phyloP scores from a whole-genome alignment of 2,888 invertebrate species.

The Strigamia crassipes region DNA sequence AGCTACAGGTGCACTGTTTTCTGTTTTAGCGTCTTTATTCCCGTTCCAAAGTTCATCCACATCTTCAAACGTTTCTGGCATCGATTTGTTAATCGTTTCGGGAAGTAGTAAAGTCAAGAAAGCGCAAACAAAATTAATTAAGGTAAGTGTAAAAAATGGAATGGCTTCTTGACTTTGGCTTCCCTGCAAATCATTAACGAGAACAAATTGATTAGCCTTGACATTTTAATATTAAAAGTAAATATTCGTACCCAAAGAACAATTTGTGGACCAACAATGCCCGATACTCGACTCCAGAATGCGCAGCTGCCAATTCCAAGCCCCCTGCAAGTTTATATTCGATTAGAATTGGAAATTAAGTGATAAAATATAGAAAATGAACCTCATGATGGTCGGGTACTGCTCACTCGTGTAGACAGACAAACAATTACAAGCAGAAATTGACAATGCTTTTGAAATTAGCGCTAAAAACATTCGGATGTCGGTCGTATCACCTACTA shows the following conservation, averaged over 20 bases:
- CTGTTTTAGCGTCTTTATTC: background rate
- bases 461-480: constrained; percentile 12
- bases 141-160: constrained; percentile 20
- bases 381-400: constrained; percentile 25
- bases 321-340: background rate
- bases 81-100: constrained; percentile 13
- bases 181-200: background rate
- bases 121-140: background rate
- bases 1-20: no score
- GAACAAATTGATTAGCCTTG: background rate
- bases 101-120: background rate
- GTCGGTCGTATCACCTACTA: background rate
- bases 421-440: background rate
- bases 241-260: background rate
- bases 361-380: background rate
- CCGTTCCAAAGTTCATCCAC: constrained; percentile 10
- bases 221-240: background rate
- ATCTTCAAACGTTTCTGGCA: constrained; percentile 36
- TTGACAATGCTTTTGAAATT: background rate
- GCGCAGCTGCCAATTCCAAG: constrained; percentile 18
- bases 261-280: background rate
- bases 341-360: background rate
- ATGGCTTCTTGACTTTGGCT: background rate
- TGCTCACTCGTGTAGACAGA: constrained; percentile 1
- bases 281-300: constrained; percentile 23